phyloP scores from a whole-genome alignment of 2,113 vertebrate genomes.

The Sprattus sprattus region DNA sequence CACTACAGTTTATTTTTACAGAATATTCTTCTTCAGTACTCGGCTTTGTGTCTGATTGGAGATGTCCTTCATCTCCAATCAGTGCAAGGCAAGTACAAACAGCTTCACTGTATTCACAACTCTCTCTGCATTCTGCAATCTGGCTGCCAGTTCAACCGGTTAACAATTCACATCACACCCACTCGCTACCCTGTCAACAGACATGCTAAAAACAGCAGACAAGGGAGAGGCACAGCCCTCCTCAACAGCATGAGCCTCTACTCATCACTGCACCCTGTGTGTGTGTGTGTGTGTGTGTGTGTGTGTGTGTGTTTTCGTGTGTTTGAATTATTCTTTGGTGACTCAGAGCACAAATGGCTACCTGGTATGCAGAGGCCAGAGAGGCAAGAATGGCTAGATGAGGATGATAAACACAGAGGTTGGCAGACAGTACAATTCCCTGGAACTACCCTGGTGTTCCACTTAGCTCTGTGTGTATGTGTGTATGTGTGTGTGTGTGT shows the following conservation, averaged over 20 bases:
- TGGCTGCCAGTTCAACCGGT: not conserved
- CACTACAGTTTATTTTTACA: not conserved
- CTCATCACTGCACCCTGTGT: not conserved
- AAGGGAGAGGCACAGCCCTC: not conserved
- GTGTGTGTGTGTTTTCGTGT: not conserved
- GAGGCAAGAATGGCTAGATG: not conserved
- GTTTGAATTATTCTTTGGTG: not conserved
- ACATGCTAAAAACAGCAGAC: not conserved
- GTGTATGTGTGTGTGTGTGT: not conserved
- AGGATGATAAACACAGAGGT: not conserved
- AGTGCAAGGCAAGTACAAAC: not conserved
- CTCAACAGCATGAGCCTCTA: not conserved
- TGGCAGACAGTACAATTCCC: not conserved
- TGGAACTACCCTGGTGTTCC: not conserved
- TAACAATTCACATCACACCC: not conserved
- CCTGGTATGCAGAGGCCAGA: not conserved
- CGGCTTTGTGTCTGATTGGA: not conserved
- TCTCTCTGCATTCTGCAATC: not conserved
- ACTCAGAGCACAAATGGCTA: not conserved
- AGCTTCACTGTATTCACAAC: not conserved
- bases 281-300: slow-evolving; percentile 1
- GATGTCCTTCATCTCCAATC: not conserved
- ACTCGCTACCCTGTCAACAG: not conserved
- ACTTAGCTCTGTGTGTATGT: not conserved
- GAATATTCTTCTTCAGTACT: not conserved